Percentiles rank a stretch among this genome's conserved stretches.
These are phyloP conservation scores for Pseudomyrmex cubaensis DNA, from an alignment of 1,140 invertebrate genomes.

Conservation along the genomic window DNA sequence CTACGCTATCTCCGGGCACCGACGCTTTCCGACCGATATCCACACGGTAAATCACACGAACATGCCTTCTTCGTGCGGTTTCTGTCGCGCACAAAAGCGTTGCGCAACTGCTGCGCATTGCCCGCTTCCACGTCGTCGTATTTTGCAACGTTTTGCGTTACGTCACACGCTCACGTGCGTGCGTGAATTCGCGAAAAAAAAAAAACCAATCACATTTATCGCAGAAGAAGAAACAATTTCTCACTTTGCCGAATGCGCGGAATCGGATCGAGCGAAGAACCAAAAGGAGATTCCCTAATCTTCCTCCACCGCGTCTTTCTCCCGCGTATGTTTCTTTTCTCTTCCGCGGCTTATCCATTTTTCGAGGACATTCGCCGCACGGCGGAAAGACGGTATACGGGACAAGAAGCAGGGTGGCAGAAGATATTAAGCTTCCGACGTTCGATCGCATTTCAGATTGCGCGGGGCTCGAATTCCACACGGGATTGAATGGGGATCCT, in stretches of 20 bases:
- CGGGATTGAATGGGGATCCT: conserved; percentile 76
- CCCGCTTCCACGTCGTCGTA: not conserved
- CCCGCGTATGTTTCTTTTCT: not conserved
- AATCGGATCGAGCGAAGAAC: too few relatives aligned
- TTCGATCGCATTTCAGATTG: conserved; percentile 80
- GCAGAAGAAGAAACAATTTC: too few relatives aligned
- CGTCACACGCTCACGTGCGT: not conserved
- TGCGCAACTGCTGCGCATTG: not conserved
- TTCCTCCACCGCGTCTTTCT: not conserved
- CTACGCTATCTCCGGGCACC: conserved; percentile 2
- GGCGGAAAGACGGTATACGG: not conserved
- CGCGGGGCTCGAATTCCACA: conserved; percentile 72
- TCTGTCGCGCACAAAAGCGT: conserved; percentile 15
- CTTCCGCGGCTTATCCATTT: conserved; percentile 43
- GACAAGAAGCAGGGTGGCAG: conserved; percentile 51
- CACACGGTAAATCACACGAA: conserved; percentile 35
- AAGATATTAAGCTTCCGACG: conserved; percentile 72
- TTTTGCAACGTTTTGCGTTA: not conserved
- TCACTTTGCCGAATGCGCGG: too few relatives aligned
- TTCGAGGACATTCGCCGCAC: conserved; percentile 40
- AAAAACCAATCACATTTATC: too few relatives aligned
- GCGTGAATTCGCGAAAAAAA: not conserved
- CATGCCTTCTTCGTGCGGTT: conserved; percentile 1
- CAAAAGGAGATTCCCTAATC: conserved; percentile 27
- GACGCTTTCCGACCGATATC: conserved; percentile 21